Base-by-base conservation (phyloP, 2,113 vertebrate species). In the Polypterus senegalus region DNA sequence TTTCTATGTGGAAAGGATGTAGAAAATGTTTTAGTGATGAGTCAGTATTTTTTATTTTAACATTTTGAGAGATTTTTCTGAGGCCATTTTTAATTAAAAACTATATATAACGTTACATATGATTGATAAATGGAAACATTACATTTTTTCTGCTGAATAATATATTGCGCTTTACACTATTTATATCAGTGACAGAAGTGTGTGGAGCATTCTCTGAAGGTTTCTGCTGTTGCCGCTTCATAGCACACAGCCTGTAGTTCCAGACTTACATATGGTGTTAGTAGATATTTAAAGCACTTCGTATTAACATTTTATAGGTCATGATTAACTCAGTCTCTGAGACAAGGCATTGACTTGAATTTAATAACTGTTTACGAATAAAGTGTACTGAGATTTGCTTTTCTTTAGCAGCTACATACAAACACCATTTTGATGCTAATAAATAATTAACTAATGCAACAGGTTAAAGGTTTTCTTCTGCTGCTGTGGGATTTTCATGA, bases 221-320 rank as follows among this genome's bases (percentile, higher is more conserved):
- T 71, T 61, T 5, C 66, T 65, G 66, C 74, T 68, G 82, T 85
- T 85, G 75, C 83, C 66, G 77, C 83, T 82, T 86, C 83, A 83
- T 66, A 82, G 84, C 81, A 79, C 81, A 75, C 65, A 70, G 74
- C 71, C 80, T 83, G 79, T 83, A 81, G 77, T 80, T 72, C 68
- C 70, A 71, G 67, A 70, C 69, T 77, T 76, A 65, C 79, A 77
- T 76, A 71, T 73, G 71, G 65, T 73, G 75, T 83, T 79, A 75
- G 83, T 79, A 82, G 79, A 80, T 87, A 88, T 87, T 91, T 90
- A 88, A 89, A 90, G 82, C 74, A 72, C 74, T 74, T 75, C 76
- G 79, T 77, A 81, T 85, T 86, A 88, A 83, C 82, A 71, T 91
- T 89, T 92, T 79, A 86, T 89, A 84, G 87, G 79, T 78, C 74